Conservation (phyloP, 2,113 vertebrate genomes). For the Onychostruthus taczanowskii region DNA sequence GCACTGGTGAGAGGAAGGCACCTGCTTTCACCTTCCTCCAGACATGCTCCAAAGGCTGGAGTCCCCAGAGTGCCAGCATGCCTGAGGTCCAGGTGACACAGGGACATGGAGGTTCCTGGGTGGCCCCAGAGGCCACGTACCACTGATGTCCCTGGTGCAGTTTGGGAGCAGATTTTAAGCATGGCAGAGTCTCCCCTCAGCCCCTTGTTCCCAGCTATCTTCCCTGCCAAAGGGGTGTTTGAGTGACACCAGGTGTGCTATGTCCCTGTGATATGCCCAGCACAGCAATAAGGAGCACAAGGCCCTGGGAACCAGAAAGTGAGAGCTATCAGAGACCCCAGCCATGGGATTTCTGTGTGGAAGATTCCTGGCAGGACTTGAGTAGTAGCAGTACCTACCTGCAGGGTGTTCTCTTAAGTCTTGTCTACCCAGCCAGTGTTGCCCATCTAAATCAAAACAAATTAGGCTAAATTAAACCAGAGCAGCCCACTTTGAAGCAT, state of each 20-base stretch:
- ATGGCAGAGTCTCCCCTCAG: background rate
- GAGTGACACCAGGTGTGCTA: background rate
- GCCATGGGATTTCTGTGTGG: background rate
- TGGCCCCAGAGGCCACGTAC: background rate
- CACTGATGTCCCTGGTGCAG: background rate
- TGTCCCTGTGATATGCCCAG: background rate
- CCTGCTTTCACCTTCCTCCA: background rate
- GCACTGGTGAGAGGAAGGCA: background rate
- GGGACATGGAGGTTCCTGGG: background rate
- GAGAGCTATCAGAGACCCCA: fast-evolving
- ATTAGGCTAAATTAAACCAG: background rate
- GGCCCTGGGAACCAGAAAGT: background rate
- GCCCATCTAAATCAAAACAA: background rate
- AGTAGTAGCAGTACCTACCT: background rate
- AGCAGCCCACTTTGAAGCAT: background rate
- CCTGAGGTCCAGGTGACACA: background rate
- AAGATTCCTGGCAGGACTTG: background rate
- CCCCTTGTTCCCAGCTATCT: background rate
- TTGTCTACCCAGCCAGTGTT: background rate
- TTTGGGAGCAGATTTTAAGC: background rate
- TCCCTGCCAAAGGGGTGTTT: background rate
- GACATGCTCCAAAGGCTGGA: background rate
- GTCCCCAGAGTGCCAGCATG: background rate
- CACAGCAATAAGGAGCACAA: background rate
- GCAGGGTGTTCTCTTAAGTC: background rate